phyloP scores from a whole-genome alignment of 2,888 invertebrate species.

The Priapulus caudatus region DNA sequence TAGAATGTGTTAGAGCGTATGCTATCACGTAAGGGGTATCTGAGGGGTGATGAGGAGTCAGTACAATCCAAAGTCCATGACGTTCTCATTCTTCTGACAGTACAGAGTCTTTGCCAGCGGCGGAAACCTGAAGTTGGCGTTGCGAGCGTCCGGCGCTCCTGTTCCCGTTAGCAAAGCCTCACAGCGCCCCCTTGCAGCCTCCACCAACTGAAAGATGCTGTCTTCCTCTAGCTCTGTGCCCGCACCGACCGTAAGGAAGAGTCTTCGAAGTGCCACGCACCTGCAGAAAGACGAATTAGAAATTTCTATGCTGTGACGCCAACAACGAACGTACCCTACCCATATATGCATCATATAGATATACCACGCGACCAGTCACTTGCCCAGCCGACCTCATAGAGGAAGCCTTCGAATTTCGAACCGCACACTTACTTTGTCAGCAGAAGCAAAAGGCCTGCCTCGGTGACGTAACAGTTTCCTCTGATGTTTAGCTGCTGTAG shows the following conservation, averaged over 20 bases:
- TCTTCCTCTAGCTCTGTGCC: not conserved
- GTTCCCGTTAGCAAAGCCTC: not conserved
- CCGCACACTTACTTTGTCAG: too few relatives aligned
- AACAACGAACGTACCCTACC: too few relatives aligned
- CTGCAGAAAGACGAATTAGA: too few relatives aligned
- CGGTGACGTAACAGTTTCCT: not conserved
- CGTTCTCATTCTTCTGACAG: not conserved
- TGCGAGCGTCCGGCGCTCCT: not conserved
- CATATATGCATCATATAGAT: too few relatives aligned
- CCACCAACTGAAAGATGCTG: not conserved
- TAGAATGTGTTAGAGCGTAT: too few relatives aligned
- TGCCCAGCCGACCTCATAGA: too few relatives aligned
- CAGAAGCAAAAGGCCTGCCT: not conserved
- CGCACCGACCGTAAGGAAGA: not conserved
- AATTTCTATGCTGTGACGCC: too few relatives aligned
- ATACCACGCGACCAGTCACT: too few relatives aligned
- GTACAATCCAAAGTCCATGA: not conserved
- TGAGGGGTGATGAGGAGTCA: too few relatives aligned
- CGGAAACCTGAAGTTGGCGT: not conserved
- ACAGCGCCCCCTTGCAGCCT: not conserved
- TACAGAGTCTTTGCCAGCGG: not conserved
- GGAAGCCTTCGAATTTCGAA: too few relatives aligned
- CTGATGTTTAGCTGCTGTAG: not conserved
- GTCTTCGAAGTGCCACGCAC: not conserved
- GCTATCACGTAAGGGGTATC: too few relatives aligned